Conservation (phyloP, 1,140 invertebrate genomes). For the Ceratoteleas bidentatus region DNA sequence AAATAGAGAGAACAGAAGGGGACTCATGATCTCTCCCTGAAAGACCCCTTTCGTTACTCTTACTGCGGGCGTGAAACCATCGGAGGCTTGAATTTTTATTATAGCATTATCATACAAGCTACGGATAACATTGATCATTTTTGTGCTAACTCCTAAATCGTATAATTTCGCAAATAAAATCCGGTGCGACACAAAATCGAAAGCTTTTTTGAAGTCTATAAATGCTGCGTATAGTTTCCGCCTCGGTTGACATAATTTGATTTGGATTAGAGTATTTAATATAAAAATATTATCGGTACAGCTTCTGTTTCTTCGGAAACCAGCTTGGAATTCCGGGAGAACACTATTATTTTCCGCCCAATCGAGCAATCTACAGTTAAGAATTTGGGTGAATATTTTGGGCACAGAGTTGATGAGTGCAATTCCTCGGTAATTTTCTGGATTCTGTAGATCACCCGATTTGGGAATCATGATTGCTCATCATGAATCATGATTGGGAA, state of each 20-base stretch:
- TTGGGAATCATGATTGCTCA: neutral
- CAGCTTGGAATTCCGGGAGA: neutral
- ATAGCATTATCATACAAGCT: neutral
- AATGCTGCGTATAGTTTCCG: neutral
- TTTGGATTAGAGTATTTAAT: neutral
- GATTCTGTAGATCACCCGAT: neutral
- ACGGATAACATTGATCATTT: neutral
- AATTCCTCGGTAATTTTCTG: neutral
- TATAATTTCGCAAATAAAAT: neutral
- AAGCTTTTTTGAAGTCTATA: constrained; percentile 1
- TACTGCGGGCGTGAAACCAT: neutral
- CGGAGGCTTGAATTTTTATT: neutral
- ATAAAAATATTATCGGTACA: neutral
- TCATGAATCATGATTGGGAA: too few species aligned
- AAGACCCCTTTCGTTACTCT: neutral
- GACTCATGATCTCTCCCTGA: neutral
- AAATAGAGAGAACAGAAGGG: neutral
- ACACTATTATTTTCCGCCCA: neutral
- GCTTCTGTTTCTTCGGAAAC: neutral
- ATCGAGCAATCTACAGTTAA: neutral
- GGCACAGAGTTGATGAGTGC: neutral
- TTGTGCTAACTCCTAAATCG: neutral
- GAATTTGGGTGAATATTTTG: neutral
- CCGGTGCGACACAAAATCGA: neutral
- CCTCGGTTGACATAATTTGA: neutral